Conservation (phyloP, 2,113 vertebrate species). For the Ardeotis arabs region DNA sequence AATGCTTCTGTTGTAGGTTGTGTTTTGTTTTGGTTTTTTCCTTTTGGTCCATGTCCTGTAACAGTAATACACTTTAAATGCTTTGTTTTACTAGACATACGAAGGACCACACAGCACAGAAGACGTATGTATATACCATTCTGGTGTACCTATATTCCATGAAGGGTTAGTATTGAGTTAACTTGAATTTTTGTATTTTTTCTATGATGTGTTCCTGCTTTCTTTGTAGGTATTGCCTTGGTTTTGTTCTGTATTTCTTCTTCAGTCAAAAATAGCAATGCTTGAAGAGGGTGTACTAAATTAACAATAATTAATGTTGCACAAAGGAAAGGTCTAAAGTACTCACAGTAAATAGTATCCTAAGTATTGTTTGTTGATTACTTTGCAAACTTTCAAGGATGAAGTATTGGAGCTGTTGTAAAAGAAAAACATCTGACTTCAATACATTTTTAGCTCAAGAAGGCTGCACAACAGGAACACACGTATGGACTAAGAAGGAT, state of each 20-base stretch:
- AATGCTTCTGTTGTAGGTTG: background rate
- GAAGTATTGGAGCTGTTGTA: slow-evolving; percentile 99
- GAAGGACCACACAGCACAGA: slow-evolving; percentile 82
- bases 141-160: slow-evolving; percentile 94
- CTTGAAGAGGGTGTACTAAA: background rate
- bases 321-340: background rate
- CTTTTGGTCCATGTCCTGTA: background rate
- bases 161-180: slow-evolving; percentile 85
- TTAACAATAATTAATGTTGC: background rate
- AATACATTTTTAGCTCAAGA: slow-evolving; percentile 93
- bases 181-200: background rate
- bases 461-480: slow-evolving; percentile 88
- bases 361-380: slow-evolving; percentile 28
- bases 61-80: background rate
- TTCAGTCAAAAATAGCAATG: background rate
- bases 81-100: slow-evolving; percentile 77
- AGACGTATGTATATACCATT: slow-evolving; percentile 87
- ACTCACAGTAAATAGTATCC: background rate
- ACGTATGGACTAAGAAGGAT: slow-evolving; percentile 91
- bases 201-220: background rate
- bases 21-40: background rate
- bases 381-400: slow-evolving; percentile 79
- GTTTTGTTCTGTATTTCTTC: background rate
- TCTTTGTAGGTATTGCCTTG: background rate
- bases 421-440: slow-evolving; percentile 96